Conservation (phyloP, 2,113 vertebrate genomes). For the Anoura caudifer region DNA sequence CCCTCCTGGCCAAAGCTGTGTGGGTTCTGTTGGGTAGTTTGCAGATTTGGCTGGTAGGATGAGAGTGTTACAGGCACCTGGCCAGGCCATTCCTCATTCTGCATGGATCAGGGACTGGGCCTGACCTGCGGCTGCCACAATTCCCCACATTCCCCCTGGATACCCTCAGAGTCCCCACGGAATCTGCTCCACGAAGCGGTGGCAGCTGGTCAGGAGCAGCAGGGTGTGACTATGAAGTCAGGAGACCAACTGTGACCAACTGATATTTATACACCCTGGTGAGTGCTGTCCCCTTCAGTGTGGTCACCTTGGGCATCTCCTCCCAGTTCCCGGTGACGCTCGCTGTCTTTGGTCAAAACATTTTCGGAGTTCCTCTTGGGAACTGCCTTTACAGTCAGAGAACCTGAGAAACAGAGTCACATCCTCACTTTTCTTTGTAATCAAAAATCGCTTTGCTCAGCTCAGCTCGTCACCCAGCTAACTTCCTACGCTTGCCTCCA, state of each 20-base stretch:
- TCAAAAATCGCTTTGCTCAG: constrained; percentile 42
- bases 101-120: neutral
- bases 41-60: neutral
- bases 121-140: neutral
- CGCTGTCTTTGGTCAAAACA: neutral
- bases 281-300: neutral
- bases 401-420: constrained; percentile 25
- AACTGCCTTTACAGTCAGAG: neutral
- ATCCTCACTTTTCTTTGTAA: constrained; percentile 12
- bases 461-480: constrained; percentile 44
- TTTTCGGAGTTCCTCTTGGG: constrained; percentile 12
- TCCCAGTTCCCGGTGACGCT: neutral
- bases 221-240: neutral
- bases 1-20: neutral
- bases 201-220: constrained; percentile 27
- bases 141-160: neutral
- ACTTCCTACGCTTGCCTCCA: neutral
- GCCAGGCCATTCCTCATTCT: neutral
- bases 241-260: constrained; percentile 20
- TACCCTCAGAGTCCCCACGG: neutral
- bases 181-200: fast-evolving
- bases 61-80: neutral
- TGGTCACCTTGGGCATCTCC: constrained; percentile 52
- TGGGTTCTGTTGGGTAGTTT: neutral
- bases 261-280: neutral